These are phyloP conservation scores for Tenthredo livida DNA, from an alignment of 2,888 invertebrate species.

Conservation along the genomic window DNA sequence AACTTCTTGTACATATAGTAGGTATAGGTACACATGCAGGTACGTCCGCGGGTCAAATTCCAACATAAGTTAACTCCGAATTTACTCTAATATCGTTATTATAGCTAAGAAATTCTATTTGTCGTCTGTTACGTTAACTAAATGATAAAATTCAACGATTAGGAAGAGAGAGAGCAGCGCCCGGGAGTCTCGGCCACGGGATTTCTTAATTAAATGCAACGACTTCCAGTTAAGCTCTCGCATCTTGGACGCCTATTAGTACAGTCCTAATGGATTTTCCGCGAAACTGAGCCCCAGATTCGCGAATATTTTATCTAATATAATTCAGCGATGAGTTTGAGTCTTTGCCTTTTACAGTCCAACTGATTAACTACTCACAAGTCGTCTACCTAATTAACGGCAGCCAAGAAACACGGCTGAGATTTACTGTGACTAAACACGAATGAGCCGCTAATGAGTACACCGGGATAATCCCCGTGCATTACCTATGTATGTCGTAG, in stretches of 20 bases:
- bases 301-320: constrained; percentile 9
- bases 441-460: constrained; percentile 37
- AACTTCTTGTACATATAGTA: neutral
- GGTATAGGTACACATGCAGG: neutral
- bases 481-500: constrained; percentile 20
- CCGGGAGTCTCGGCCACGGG: neutral
- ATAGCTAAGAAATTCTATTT: constrained; percentile 4
- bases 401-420: neutral
- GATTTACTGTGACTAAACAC: constrained; percentile 2
- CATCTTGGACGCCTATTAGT: constrained; percentile 28
- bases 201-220: constrained; percentile 47
- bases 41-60: neutral
- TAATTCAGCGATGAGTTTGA: constrained; percentile 1
- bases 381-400: neutral
- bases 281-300: constrained; percentile 17
- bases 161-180: neutral
- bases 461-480: constrained; percentile 20
- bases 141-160: constrained; percentile 43
- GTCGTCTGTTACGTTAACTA: neutral
- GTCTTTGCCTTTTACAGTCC: neutral
- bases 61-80: neutral
- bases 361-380: constrained; percentile 18
- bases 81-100: neutral
- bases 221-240: constrained; percentile 34
- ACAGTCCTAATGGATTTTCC: constrained; percentile 25